Evolutionary conservation across 2,797 vertebrate species (phyloP), one percentile per base, ranked within the genome.

Genomic region (Distichodus sexfasciatus): DNA sequence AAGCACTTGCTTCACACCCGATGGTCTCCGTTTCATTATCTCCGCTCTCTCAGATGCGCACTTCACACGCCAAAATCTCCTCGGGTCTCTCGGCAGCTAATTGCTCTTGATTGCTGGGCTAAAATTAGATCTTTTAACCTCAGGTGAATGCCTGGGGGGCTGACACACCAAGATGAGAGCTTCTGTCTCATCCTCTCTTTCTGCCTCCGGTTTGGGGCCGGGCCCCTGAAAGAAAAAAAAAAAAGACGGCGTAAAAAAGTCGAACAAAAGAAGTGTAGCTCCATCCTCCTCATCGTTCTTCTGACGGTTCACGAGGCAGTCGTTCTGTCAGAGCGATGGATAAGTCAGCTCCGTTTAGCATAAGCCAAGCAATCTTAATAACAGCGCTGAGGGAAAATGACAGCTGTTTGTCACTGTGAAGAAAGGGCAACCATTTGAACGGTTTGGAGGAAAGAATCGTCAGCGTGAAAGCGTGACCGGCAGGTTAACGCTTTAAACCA

Each of bases 71-170:
- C 86, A 73, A 73, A 76, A 72, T 66, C 73, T 76, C 55, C 57
- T 57, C 33, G 38, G 69, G 66, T 61, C 72, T 76, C 71, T 67
- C 23, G 80, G 87, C 84, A 75, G 63, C 83, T 90, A 91, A 91
- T 90, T 88, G 85, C 86, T 90, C 84, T 85, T 92, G 88, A 92
- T 91, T 91, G 87, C 83, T 78, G 76, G 82, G 82, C 87, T 91
- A 90, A 90, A 88, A 90, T 90, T 90, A 90, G 86, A 78, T 4
- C 70, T 78, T 80, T 79, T 83, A 90, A 91, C 87, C 89, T 82
- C 88, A 91, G 88, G 89, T 91, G 87, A 90, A 90, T 83, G 82
- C 89, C 86, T 83, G 29, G 76, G 85, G 86, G 84, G 78, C 79
- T 77, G 82, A 83, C 87, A 86, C 87, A 87, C 62, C n/a, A 72